Percentiles rank a stretch among this genome's conserved stretches.
Evolutionary conservation across 2,888 invertebrate species (phyloP).

Genomic region (Thumatha senex): DNA sequence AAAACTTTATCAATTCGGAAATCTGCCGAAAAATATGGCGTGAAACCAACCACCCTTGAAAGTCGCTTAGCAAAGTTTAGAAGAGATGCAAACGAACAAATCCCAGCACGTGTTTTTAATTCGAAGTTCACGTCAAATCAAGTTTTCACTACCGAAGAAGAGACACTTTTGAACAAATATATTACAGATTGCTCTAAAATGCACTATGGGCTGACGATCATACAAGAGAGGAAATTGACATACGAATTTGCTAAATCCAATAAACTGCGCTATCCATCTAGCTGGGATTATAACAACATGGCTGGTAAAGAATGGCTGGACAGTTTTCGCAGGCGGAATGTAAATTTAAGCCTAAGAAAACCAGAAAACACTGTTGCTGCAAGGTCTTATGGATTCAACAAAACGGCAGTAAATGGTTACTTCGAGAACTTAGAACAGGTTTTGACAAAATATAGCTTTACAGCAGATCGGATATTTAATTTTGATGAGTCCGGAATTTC

Average conservation of each 20-base stretch:
- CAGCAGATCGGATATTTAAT: not conserved
- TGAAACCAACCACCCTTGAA: no score
- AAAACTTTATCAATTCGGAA: no score
- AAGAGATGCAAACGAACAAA: conserved; percentile 5
- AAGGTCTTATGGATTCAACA: conserved; percentile 39
- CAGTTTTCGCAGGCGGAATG: no score
- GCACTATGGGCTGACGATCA: conserved; percentile 14
- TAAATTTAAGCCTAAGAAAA: conserved; percentile 37
- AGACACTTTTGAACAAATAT: conserved; percentile 10
- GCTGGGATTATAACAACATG: conserved; percentile 2
- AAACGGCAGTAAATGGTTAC: conserved; percentile 12
- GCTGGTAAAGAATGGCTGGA: conserved; percentile 11
- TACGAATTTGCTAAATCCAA: conserved; percentile 5
- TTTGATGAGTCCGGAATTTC: not conserved
- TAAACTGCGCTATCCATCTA: conserved; percentile 8
- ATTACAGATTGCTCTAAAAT: conserved; percentile 11
- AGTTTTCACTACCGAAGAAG: conserved; percentile 13
- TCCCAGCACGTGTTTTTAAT: conserved; percentile 5
- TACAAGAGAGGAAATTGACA: not conserved
- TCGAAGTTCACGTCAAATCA: conserved; percentile 9
- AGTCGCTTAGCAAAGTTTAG: no score
- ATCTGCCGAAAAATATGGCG: no score
- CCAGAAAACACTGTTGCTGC: conserved; percentile 42
- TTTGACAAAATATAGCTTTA: not conserved
- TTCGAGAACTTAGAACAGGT: conserved; percentile 14